phyloP scores from a whole-genome alignment of 2,797 vertebrate genomes.

The Typhlichthys eigenmanni region DNA sequence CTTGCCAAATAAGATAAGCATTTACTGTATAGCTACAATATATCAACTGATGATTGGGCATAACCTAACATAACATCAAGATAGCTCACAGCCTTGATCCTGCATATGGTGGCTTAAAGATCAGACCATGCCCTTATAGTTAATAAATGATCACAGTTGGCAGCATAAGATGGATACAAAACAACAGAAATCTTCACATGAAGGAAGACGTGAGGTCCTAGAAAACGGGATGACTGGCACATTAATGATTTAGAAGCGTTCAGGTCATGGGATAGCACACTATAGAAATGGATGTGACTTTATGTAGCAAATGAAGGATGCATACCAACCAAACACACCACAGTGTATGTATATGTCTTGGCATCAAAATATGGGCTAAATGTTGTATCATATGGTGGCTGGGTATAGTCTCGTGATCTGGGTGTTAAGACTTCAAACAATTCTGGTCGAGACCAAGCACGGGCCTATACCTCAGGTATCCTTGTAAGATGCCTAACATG shows the following conservation, averaged over 20 bases:
- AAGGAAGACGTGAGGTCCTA: background rate
- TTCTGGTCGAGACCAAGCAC: no score
- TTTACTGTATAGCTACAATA: background rate
- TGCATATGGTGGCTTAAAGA: slow-evolving; percentile 6
- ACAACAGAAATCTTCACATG: slow-evolving; percentile 1
- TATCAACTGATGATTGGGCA: slow-evolving; percentile 1
- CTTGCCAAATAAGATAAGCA: slow-evolving; percentile 14
- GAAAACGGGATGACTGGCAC: slow-evolving; percentile 12
- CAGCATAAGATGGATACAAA: background rate
- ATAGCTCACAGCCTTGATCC: slow-evolving; percentile 5
- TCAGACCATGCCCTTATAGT: slow-evolving; percentile 10
- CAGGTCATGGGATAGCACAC: slow-evolving; percentile 29
- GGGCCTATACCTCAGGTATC: no score
- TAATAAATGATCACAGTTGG: slow-evolving; percentile 3
- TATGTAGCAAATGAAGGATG: slow-evolving; percentile 25
- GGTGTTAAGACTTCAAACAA: no score
- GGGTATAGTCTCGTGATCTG: no score
- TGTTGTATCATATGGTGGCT: no score
- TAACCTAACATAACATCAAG: slow-evolving; percentile 13
- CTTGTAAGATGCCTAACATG: no score
- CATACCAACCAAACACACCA: background rate
- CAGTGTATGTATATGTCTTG: no score
- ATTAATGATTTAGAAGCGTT: slow-evolving; percentile 40
- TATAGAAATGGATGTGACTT: slow-evolving; percentile 42
- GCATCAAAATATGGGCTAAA: no score